Conservation (phyloP, 2,113 vertebrate genomes). For the Orthonyx spaldingii region DNA sequence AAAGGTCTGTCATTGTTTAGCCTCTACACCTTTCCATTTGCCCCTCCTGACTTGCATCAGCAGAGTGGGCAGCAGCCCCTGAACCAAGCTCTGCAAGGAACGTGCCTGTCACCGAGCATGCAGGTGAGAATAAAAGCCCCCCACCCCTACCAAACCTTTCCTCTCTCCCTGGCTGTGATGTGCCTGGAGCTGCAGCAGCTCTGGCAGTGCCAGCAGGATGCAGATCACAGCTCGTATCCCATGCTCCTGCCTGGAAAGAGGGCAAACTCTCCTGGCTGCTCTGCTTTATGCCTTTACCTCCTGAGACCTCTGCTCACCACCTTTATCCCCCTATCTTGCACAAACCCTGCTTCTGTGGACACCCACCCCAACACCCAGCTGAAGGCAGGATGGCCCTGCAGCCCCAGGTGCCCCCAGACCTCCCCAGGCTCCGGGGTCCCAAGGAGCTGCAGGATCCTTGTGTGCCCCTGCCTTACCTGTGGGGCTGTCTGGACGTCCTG, state of each 20-base stretch:
- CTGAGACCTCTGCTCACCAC: neutral
- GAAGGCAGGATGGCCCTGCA: neutral
- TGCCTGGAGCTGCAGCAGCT: neutral
- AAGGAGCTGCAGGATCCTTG: neutral
- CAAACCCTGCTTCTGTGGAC: neutral
- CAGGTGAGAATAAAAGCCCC: neutral
- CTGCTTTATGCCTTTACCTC: neutral
- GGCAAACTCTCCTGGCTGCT: neutral
- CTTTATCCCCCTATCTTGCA: neutral
- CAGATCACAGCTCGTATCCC: rapidly evolving
- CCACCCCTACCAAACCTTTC: neutral
- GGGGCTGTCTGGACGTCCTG: constrained; percentile 26
- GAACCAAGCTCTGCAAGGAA: neutral
- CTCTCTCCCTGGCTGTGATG: neutral
- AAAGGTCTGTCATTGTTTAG: neutral
- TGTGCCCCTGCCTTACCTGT: constrained; percentile 49
- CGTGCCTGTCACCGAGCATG: neutral
- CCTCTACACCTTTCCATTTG: neutral
- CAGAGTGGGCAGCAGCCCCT: neutral
- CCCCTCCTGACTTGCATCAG: neutral
- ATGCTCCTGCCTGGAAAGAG: neutral
- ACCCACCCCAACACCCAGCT: neutral
- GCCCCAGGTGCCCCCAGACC: neutral
- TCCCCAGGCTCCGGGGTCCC: neutral
- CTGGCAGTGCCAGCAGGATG: neutral